Conservation (phyloP, 2,888 invertebrate genomes). For the Drosophila affinis region DNA sequence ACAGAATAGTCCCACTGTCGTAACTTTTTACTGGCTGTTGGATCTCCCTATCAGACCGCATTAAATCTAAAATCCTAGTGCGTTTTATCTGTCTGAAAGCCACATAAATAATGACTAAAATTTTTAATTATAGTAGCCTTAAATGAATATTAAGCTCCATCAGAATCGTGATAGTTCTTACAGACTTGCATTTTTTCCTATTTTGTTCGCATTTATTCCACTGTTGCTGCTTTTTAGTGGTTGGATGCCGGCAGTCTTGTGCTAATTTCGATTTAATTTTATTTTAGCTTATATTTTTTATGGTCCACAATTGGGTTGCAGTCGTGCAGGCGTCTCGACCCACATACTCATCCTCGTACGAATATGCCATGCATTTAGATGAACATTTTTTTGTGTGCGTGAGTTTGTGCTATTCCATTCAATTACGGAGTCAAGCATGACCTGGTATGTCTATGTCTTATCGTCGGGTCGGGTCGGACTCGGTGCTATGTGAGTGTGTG, state of each 20-base stretch:
- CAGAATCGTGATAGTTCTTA: neutral
- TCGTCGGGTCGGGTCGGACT: neutral
- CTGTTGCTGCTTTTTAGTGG: constrained; percentile 13
- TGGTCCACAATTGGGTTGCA: constrained; percentile 35
- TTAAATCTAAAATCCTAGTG: neutral
- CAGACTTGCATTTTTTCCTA: neutral
- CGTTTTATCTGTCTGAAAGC: neutral
- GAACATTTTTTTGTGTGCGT: constrained; percentile 62
- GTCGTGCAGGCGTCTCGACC: constrained; percentile 12
- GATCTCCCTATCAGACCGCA: neutral
- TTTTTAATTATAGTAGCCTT: neutral
- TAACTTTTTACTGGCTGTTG: neutral
- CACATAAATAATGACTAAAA: neutral
- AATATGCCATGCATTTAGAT: constrained; percentile 63
- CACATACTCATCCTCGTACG: neutral
- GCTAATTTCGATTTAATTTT: constrained; percentile 70
- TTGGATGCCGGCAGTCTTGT: constrained; percentile 33
- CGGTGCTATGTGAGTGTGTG: constrained; percentile 9
- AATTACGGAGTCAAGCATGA: constrained; percentile 59
- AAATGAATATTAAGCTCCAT: neutral
- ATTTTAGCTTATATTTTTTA: constrained; percentile 52
- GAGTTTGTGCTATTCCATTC: constrained; percentile 68
- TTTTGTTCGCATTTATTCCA: neutral
- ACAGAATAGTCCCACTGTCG: neutral
- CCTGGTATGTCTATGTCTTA: constrained; percentile 37